Evolutionary conservation across 2,888 invertebrate genomes (phyloP).

Genomic region (Prenolepis imparis): DNA sequence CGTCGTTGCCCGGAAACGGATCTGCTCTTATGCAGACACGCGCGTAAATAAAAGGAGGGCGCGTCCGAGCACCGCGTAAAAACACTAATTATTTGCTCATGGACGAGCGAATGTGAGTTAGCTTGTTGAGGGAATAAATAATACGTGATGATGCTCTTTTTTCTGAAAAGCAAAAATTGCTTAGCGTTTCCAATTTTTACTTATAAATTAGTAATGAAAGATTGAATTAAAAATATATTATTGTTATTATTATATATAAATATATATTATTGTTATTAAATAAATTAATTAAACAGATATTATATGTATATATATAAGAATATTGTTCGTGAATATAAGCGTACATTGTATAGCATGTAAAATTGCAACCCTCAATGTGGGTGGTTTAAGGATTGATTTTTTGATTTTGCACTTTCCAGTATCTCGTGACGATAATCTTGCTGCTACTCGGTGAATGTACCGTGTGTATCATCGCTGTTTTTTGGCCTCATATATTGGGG

Average conservation of each 20-base stretch:
- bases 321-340: background rate
- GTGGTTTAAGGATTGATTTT: background rate
- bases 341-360: background rate
- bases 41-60: constrained; percentile 73
- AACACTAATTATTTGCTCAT: constrained; percentile 68
- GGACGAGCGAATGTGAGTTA: background rate
- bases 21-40: constrained; percentile 71
- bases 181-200: background rate
- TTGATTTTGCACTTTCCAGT: constrained; percentile 86
- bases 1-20: constrained; percentile 80
- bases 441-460: constrained; percentile 91
- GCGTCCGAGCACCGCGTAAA: constrained; percentile 67
- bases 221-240: background rate
- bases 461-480: constrained; percentile 90
- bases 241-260: background rate
- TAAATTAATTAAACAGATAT: background rate
- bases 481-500: constrained; percentile 93
- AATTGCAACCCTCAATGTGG: background rate
- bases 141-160: background rate
- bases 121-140: background rate
- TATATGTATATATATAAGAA: background rate
- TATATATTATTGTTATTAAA: constrained; percentile 11
- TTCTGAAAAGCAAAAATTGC: background rate
- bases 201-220: background rate
- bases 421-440: constrained; percentile 90